Conservation (phyloP, 2,888 invertebrate genomes). For the Coenonympha glycerion region DNA sequence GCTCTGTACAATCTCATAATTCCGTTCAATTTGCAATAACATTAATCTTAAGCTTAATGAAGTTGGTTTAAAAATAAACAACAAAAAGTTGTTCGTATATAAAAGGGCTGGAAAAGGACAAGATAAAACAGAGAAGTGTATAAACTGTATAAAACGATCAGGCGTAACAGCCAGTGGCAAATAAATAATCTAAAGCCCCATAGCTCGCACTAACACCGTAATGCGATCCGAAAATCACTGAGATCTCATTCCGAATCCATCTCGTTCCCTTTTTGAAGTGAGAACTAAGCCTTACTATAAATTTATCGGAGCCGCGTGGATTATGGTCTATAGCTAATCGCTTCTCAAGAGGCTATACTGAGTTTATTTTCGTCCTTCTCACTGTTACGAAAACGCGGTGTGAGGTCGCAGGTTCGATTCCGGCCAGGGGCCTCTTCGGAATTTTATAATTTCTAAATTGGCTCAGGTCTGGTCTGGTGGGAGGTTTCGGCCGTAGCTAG, state of each 20-base stretch:
- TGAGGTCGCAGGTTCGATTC: no score
- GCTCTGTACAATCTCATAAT: no score
- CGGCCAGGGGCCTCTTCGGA: no score
- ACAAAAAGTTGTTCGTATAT: background rate
- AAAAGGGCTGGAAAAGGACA: background rate
- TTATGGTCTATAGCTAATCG: constrained; percentile 27
- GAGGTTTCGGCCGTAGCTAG: no score
- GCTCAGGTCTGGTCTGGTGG: no score
- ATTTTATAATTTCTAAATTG: no score
- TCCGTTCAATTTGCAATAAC: no score
- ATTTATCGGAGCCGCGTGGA: constrained; percentile 25
- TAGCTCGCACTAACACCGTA: constrained; percentile 14
- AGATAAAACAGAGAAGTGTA: no score
- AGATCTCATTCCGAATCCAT: constrained; percentile 18
- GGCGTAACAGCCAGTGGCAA: background rate
- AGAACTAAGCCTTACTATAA: constrained; percentile 30
- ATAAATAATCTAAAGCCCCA: constrained; percentile 17
- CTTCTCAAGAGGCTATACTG: constrained; percentile 17
- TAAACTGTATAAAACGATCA: background rate
- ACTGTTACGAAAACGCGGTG: no score
- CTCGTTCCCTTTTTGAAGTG: constrained; percentile 25
- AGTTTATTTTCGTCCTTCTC: no score
- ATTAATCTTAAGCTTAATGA: no score
- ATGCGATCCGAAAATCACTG: constrained; percentile 18
- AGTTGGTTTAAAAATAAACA: background rate